Percentiles rank a stretch among this genome's conserved stretches.
These are phyloP conservation scores for Sibirionetta formosa DNA, from an alignment of 2,797 vertebrate genomes.

Conservation along the genomic window DNA sequence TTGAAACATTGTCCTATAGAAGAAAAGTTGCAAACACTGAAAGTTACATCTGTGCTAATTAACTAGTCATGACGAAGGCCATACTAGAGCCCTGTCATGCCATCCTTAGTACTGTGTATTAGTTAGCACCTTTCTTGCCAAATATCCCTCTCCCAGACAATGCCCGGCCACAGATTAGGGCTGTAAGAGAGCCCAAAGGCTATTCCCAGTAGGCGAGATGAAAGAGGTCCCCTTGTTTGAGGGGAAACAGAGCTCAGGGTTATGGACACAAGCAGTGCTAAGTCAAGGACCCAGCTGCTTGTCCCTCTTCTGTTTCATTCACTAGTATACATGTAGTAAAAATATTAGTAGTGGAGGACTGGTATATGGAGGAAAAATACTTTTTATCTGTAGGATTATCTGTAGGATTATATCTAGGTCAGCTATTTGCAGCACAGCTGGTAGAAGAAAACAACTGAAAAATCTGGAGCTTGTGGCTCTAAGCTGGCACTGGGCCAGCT, in stretches of 20 bases:
- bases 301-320: not conserved
- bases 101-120: not conserved
- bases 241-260: rapidly evolving
- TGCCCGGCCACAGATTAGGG: not conserved
- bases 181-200: not conserved
- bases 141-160: not conserved
- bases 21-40: not conserved
- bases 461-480: not conserved
- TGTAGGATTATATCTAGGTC: not conserved
- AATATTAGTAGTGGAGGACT: not conserved
- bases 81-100: not conserved
- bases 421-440: not conserved
- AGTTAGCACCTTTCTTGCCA: not conserved
- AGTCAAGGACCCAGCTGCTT: not conserved
- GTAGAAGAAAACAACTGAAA: not conserved
- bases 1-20: not conserved
- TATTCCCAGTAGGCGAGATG: rapidly evolving
- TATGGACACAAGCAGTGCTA: not conserved
- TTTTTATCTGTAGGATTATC: not conserved
- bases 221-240: not conserved
- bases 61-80: not conserved
- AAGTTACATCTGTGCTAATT: not conserved
- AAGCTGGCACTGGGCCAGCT: not conserved
- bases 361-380: not conserved
- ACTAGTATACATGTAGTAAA: not conserved